Base-by-base conservation (phyloP, 1,140 invertebrate genomes). In the Delia radicum region DNA sequence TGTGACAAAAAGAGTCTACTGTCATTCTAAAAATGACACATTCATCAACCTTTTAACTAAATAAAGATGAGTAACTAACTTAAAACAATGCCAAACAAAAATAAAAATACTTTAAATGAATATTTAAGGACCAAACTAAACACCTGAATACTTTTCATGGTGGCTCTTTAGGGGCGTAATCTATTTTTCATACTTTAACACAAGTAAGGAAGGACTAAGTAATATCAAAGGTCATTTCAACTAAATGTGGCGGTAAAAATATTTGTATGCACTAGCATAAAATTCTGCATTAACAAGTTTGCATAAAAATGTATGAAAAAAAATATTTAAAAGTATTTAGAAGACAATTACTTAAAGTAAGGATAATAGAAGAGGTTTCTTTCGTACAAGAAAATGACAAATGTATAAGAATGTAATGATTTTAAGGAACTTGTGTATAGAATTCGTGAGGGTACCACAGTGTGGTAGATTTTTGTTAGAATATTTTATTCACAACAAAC, bases 1-100 rank as follows among this genome's bases (percentile, higher is more conserved):
- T 65, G 65, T 69, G 65, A 69, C 29, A 69, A 69, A 69, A 21
- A 69, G n/a, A 33, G 29, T 33, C 65, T 69, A 69, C 65, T 69
- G 29, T 69, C 65, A 24, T 21, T 21, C 65, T 24, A 37, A 18
- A 55, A 31, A 8, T 69, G 65, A 69, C 65, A 37, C 65, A 69
- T 69, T 69, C 31, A 69, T 69, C 29, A 69, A 28, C 27, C 27
- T 29, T 63, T 63, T 63, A 28, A 15, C 62, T 13, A 29, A 65
- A 13, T 28, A 24, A 27, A 63, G 55, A 62, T 26, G 26, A 15
- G n/a, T 13, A 63, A n/a, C 18, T 24, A 62, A 62, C 55, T 6
- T n/a, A 63, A 24, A 63, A 65, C 27, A 65, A 29, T 18, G 0
- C 28, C 26, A 26, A 28, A 15, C 62, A 27, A 65, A 65, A 29